phyloP scores from a whole-genome alignment of 2,797 vertebrate genomes.

The Otolemur crassicaudatus region DNA sequence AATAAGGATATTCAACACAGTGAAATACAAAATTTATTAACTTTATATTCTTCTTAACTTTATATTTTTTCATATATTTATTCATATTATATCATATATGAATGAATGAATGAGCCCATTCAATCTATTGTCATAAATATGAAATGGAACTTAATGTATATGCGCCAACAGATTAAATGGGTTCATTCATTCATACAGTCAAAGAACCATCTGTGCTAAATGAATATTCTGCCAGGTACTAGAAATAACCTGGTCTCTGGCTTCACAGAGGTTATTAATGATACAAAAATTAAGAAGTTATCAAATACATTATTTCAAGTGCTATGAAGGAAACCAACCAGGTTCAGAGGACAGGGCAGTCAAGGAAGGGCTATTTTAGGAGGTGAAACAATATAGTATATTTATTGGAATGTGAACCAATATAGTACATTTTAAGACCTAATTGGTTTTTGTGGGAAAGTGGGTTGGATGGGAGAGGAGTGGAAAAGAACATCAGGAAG shows the following conservation, averaged over 20 bases:
- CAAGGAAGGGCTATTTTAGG: neutral
- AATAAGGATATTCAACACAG: neutral
- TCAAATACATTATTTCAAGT: neutral
- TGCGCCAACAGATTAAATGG: neutral
- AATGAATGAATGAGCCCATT: neutral
- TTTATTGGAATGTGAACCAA: neutral
- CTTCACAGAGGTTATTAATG: neutral
- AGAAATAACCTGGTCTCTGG: neutral
- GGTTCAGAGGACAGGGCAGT: neutral
- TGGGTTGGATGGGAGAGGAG: neutral
- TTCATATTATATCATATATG: no score
- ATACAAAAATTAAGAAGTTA: neutral
- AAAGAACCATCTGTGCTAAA: neutral
- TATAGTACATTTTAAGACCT: neutral
- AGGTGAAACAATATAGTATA: neutral
- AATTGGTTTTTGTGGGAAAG: neutral
- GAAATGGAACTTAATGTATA: neutral
- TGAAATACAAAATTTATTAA: neutral
- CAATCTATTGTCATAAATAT: neutral
- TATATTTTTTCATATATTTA: no score
- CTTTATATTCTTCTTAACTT: no score
- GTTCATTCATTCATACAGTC: neutral
- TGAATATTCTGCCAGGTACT: neutral
- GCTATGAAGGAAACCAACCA: neutral
- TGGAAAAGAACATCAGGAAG: neutral